phyloP scores from a whole-genome alignment of 2,797 vertebrate genomes.

The Sebastes kiyomatsui region DNA sequence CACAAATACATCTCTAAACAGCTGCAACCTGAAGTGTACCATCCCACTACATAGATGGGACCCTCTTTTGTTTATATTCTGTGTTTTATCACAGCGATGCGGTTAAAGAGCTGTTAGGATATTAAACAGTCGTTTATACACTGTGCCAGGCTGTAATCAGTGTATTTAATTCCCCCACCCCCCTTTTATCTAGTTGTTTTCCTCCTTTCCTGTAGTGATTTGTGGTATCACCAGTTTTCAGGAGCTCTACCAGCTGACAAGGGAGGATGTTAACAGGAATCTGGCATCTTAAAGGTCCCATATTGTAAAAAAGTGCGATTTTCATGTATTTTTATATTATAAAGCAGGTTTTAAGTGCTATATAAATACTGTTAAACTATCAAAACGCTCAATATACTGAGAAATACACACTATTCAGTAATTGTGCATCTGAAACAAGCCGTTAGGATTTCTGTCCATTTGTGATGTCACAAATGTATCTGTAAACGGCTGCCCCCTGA shows the following conservation, averaged over 20 bases:
- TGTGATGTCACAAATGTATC: no score
- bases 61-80: slow-evolving; percentile 54
- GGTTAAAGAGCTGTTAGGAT: background rate
- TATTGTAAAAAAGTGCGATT: no score
- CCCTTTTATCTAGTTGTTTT: slow-evolving; percentile 39
- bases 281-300: background rate
- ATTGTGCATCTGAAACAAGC: no score
- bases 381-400: no score
- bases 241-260: slow-evolving; percentile 49
- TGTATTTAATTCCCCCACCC: slow-evolving; percentile 22
- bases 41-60: slow-evolving; percentile 37
- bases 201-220: slow-evolving; percentile 54
- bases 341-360: no score
- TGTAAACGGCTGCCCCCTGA: no score
- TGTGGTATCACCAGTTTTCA: slow-evolving; percentile 39
- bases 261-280: slow-evolving; percentile 10
- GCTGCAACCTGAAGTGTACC: background rate
- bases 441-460: no score
- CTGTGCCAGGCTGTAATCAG: slow-evolving; percentile 25
- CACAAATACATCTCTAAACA: no score
- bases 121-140: background rate
- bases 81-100: slow-evolving; percentile 2
- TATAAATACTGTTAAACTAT: no score
- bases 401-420: no score
- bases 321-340: no score